Evolutionary conservation across 2,113 vertebrate genomes (phyloP).

Genomic region (rabbit (Oryctolagus cuniculus)): mOryCun1.1 NC_091441.1:64081501-64082000

Average conservation of each 20-base stretch:
- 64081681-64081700: not conserved
- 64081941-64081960: not conserved
- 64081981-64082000: not conserved
- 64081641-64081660: not conserved
- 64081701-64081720: not conserved
- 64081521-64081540: not conserved
- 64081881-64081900: constrained; percentile 3
- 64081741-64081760: not conserved
- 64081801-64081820: not conserved
- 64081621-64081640: not conserved
- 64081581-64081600: too few relatives aligned
- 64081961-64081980: not conserved
- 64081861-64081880: not conserved
- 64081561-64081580: too few relatives aligned
- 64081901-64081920: not conserved
- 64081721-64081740: not conserved
- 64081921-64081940: not conserved
- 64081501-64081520: not conserved
- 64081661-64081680: not conserved
- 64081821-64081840: not conserved
- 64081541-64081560: not conserved
- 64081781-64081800: not conserved
- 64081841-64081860: too few relatives aligned
- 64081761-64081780: not conserved
- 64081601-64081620: too few relatives aligned